phyloP scores from a whole-genome alignment of 1,140 invertebrate species.

The Apocrypta bakeri region DNA sequence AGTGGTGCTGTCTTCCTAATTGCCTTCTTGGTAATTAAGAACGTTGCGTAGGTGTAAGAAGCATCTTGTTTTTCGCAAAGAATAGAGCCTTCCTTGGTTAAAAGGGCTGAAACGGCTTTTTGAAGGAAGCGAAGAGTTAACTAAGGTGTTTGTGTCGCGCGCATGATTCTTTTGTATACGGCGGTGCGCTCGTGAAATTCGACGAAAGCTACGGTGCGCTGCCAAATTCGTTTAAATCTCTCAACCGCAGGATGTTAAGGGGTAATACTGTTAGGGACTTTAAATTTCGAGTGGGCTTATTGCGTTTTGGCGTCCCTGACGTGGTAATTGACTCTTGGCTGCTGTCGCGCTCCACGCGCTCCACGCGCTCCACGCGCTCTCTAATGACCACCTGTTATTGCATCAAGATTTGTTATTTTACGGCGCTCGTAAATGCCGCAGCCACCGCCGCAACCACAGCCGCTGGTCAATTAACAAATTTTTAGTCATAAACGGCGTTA shows the following conservation, averaged over 20 bases:
- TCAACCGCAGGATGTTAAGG: background rate
- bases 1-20: background rate
- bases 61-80: too few relatives aligned
- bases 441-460: too few relatives aligned
- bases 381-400: constrained; percentile 9
- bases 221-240: background rate
- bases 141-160: background rate
- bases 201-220: too few relatives aligned
- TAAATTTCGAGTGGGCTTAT: constrained; percentile 13
- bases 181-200: background rate
- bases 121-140: background rate
- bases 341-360: background rate
- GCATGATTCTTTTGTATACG: background rate
- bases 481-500: background rate
- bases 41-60: background rate
- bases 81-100: too few relatives aligned
- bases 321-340: background rate
- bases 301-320: background rate
- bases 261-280: constrained; percentile 2
- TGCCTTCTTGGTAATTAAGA: background rate
- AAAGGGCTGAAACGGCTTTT: too few relatives aligned
- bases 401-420: constrained; percentile 45
- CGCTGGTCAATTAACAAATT: background rate
- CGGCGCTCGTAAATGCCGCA: background rate
- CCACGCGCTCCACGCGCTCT: background rate